These are phyloP conservation scores for Microplitis demolitor DNA, from an alignment of 1,140 invertebrate genomes.

Conservation along the genomic window DNA sequence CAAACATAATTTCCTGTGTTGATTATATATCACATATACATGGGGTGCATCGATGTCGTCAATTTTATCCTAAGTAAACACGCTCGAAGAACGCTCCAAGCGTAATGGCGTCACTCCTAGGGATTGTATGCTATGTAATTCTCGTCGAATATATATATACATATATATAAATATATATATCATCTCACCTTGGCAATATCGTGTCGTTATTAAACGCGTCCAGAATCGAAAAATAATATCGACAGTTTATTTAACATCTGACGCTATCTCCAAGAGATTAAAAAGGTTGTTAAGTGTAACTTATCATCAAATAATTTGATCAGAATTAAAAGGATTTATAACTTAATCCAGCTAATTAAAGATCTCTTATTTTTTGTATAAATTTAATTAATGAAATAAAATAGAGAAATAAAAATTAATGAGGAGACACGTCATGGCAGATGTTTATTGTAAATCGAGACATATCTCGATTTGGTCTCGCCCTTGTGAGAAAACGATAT, in stretches of 20 bases:
- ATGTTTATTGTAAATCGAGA: constrained; percentile 2
- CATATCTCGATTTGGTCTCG: constrained; percentile 24
- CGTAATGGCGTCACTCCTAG: constrained; percentile 31
- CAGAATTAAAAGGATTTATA: constrained; percentile 40
- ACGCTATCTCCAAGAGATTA: constrained; percentile 49
- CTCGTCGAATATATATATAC: not conserved
- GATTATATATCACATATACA: constrained; percentile 5
- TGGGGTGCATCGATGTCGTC: constrained; percentile 15
- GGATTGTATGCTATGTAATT: not conserved
- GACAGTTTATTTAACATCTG: constrained; percentile 52
- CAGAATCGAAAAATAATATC: constrained; percentile 59
- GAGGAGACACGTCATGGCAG: not conserved
- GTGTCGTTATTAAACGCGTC: constrained; percentile 28
- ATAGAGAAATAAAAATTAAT: constrained; percentile 4
- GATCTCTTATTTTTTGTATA: not conserved
- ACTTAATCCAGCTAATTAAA: constrained; percentile 22
- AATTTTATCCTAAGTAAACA: constrained; percentile 49
- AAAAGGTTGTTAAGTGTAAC: constrained; percentile 51
- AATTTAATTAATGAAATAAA: not conserved
- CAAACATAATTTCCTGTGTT: constrained; percentile 8
- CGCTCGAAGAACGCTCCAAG: constrained; percentile 14
- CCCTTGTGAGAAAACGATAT: constrained; percentile 26
- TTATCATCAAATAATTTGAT: constrained; percentile 40
- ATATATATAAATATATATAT: constrained; percentile 26
- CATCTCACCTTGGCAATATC: constrained; percentile 30